These are phyloP conservation scores for Columba guinea DNA, from an alignment of 2,797 vertebrate species.

Conservation along the genomic window DNA sequence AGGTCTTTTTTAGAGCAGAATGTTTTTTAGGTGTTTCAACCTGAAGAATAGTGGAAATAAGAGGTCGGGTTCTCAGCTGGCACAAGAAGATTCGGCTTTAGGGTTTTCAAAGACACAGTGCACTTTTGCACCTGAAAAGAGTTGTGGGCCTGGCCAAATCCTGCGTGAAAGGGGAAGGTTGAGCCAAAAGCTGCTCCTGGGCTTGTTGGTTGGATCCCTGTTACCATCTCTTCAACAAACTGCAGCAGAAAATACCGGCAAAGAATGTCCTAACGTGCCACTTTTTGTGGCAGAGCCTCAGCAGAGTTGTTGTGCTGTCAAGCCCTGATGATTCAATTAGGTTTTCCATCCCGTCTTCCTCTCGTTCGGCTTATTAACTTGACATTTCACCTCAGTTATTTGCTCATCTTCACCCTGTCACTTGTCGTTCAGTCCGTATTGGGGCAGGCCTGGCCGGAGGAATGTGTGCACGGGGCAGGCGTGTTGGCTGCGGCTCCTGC, in stretches of 20 bases:
- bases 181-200: neutral
- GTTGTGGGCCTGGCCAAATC: neutral
- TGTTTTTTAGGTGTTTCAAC: neutral
- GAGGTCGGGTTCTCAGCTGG: neutral
- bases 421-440: neutral
- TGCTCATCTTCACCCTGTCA: neutral
- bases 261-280: neutral
- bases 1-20: neutral
- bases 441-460: neutral
- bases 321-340: neutral
- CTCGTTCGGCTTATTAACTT: fast-evolving
- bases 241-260: neutral
- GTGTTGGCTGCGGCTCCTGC: neutral
- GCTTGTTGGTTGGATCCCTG: neutral
- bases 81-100: neutral
- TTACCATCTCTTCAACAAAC: neutral
- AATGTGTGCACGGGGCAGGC: neutral
- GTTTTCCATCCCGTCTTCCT: neutral
- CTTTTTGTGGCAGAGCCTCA: fast-evolving
- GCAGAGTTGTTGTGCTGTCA: neutral
- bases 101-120: neutral
- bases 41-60: neutral
- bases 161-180: neutral
- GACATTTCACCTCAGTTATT: neutral
- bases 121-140: neutral